phyloP scores from a whole-genome alignment of 2,797 vertebrate genomes.

The Sebastes itinus region DNA sequence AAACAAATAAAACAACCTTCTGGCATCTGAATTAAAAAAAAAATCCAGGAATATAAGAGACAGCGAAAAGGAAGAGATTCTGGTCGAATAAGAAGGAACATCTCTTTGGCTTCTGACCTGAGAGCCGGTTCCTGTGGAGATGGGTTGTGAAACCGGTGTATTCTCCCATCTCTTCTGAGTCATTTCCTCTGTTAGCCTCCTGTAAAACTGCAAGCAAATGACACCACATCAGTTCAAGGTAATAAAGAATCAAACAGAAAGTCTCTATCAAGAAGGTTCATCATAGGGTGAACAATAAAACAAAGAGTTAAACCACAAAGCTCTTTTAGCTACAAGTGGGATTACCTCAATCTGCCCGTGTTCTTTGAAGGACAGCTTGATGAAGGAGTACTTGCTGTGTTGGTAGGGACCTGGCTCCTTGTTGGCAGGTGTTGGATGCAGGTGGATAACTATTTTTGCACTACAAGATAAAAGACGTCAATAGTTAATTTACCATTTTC shows the following conservation, averaged over 20 bases:
- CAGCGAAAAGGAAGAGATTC: not conserved
- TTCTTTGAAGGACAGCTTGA: conserved; percentile 97
- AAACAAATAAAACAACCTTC: not conserved
- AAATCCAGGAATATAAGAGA: not conserved
- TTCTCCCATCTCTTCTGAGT: conserved; percentile 94
- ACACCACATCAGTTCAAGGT: not conserved
- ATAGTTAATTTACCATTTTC: not conserved
- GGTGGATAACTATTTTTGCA: conserved; percentile 97
- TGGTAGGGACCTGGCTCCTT: conserved; percentile 97
- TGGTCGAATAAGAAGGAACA: not conserved
- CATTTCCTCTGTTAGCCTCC: conserved; percentile 95
- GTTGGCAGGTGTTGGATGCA: conserved; percentile 86
- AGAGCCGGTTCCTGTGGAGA: conserved; percentile 81
- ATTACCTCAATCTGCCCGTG: conserved; percentile 97
- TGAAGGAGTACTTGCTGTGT: conserved; percentile 91
- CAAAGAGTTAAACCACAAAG: not conserved
- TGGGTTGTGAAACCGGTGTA: conserved; percentile 85
- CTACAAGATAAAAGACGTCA: conserved; percentile 68
- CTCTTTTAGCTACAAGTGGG: not conserved
- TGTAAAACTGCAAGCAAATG: conserved; percentile 86
- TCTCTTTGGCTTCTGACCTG: conserved; percentile 78
- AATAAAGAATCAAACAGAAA: not conserved
- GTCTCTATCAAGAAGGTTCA: not conserved
- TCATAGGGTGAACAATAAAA: not conserved
- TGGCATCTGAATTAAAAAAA: not conserved